Evolutionary conservation across 2,797 vertebrate species (phyloP).

Genomic region (Pipistrellus pipistrellus): DNA sequence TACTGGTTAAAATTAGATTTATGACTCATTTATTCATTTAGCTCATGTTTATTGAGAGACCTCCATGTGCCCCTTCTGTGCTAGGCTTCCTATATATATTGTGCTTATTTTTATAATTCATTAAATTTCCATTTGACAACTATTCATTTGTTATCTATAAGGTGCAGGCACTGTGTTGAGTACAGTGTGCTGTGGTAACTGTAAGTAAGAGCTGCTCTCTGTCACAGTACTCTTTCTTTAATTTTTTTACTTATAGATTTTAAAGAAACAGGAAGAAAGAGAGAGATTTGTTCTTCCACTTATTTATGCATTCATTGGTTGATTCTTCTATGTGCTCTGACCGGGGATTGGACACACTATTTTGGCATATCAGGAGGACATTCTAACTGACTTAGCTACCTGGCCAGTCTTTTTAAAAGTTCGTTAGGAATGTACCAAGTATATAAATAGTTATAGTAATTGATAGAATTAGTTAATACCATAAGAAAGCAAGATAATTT

Average conservation of each 20-base stretch:
- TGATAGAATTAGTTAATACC: conserved; percentile 4
- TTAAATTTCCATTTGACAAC: not conserved
- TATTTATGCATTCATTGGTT: not conserved
- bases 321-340: not conserved
- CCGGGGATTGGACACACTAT: not conserved
- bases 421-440: not conserved
- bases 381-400: not conserved
- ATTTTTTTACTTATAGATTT: not conserved
- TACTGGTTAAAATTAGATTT: conserved; percentile 41
- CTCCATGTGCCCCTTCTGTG: not conserved
- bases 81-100: not conserved
- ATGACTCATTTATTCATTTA: not conserved
- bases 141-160: not conserved
- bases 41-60: not conserved
- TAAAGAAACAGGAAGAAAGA: not conserved
- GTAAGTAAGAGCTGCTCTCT: not conserved
- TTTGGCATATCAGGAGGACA: not conserved
- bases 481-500: conserved; percentile 44
- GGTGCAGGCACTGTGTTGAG: not conserved
- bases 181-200: not conserved
- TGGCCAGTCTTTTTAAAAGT: not conserved
- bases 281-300: not conserved
- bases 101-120: not conserved
- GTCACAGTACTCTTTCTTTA: not conserved
- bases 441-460: conserved; percentile 20